Evolutionary conservation across 2,888 invertebrate species (phyloP).

Genomic region (Marronus borbonicus): DNA sequence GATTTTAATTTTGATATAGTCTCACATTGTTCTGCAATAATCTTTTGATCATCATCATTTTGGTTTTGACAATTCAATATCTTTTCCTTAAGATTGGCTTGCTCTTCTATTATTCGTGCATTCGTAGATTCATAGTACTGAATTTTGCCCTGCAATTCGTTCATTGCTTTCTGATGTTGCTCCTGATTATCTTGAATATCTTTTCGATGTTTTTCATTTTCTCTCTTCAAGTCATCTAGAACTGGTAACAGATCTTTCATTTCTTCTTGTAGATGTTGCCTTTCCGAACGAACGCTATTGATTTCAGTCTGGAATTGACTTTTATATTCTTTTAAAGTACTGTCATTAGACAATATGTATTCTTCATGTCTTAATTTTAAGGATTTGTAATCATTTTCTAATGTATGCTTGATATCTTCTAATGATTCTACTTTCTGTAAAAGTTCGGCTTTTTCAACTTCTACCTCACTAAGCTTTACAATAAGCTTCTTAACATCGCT

Average conservation of each 20-base stretch:
- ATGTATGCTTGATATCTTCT: constrained; percentile 27
- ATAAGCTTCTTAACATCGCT: constrained; percentile 48
- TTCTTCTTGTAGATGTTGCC: constrained; percentile 15
- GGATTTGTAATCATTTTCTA: constrained; percentile 45
- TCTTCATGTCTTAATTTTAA: constrained; percentile 40
- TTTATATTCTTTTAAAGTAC: constrained; percentile 32
- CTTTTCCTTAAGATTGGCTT: constrained; percentile 42
- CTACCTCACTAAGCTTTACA: constrained; percentile 38
- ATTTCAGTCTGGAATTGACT: constrained; percentile 30
- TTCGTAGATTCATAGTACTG: constrained; percentile 22
- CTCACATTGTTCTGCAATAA: constrained; percentile 43
- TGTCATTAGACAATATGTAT: constrained; percentile 44
- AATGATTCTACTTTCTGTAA: constrained; percentile 42
- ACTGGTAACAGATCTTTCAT: constrained; percentile 1
- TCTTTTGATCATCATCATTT: constrained; percentile 18
- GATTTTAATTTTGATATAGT: constrained; percentile 56
- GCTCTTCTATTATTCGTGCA: constrained; percentile 41
- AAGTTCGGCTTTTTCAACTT: constrained; percentile 46
- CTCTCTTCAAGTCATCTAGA: constrained; percentile 4
- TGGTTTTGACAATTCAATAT: constrained; percentile 34
- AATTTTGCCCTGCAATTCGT: constrained; percentile 34
- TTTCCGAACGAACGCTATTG: constrained; percentile 32
- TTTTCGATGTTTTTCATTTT: constrained; percentile 15
- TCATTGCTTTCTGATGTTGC: constrained; percentile 26
- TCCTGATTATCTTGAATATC: constrained; percentile 10